A percentile compares a stretch with the other conserved stretches of the same genome.
phyloP scores from a whole-genome alignment of 2,888 invertebrate species.

The Pseudococcus longispinus region DNA sequence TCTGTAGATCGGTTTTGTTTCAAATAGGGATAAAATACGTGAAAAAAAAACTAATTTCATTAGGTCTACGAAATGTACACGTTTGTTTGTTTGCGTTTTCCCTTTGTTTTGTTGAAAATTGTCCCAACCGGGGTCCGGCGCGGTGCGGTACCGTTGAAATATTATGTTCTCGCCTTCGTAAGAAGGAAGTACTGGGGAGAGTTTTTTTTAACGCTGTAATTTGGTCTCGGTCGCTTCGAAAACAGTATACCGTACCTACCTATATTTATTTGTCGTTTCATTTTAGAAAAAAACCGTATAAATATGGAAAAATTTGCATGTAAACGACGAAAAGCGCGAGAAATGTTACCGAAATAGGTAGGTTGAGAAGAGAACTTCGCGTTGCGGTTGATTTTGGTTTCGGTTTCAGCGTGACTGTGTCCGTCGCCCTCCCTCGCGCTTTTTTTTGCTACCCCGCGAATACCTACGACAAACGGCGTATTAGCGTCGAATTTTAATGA shows the following conservation, averaged over 20 bases:
- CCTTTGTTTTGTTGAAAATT: background rate
- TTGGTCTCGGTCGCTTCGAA: background rate
- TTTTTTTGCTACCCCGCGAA: background rate
- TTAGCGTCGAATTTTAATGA: background rate
- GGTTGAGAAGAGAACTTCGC: background rate
- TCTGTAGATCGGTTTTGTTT: too few species aligned
- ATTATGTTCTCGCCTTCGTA: background rate
- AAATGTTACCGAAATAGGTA: background rate
- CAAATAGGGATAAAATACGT: background rate
- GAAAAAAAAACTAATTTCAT: background rate
- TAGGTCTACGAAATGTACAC: background rate
- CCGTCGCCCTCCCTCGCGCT: background rate
- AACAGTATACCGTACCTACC: background rate
- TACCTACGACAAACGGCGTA: background rate
- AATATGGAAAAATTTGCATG: constrained; percentile 1
- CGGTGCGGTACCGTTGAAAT: background rate
- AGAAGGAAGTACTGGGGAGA: background rate
- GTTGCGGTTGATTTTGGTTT: background rate
- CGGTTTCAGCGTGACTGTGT: background rate
- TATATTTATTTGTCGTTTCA: background rate
- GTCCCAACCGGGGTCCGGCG: background rate
- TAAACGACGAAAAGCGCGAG: background rate
- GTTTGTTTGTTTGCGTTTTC: background rate
- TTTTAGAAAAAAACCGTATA: constrained; percentile 1
- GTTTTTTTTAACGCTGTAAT: background rate